Base-by-base conservation (phyloP, 2,888 invertebrate species). In the Sipha maydis region DNA sequence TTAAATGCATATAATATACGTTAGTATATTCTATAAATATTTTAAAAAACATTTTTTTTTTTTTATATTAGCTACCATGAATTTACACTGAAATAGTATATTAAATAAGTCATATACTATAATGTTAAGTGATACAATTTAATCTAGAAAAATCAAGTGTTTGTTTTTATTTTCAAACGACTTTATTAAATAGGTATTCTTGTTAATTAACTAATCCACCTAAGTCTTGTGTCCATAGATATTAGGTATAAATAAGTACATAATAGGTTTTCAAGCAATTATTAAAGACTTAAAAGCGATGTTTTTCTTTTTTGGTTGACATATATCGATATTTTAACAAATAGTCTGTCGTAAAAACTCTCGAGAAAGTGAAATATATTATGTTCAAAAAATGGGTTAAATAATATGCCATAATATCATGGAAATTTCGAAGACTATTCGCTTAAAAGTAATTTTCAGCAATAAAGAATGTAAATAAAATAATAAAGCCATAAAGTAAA, bases 351-450 rank as follows among this genome's bases (percentile, higher is more conserved):
- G 11, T 82, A 34, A 28, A 67, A 19, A 67, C 7, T 38, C 21
- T n/a, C 9, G 28, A 28, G 41, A 28, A 82, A 82, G 19, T 17
- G 4, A 61, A 61, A 21, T 25, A 9, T 21, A 61, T 61, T 61
- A 61, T 21, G 25, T 21, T 61, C 21, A 61, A 61, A 2, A 82
- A 82, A 82, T 82, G 48, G 79, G 56, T 56, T 56, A 56, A 19
- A 28, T 48, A 31, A 28, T 31, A 69, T 31, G 14, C 41, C 14
- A 31, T 31, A 3, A 21, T 28, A 71, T 82, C 82, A 48, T 28
- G 82, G 82, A 21, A 48, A 82, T 48, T 82, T 28, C 25, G 21
- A 48, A 71, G 7, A 82, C 69, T 31, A 69, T 82, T 41, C 28
- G 82, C 48, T 8, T 28, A 48, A 48, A 48, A 21, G 28, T 69